phyloP scores from a whole-genome alignment of 1,140 invertebrate genomes.

The Drosophila sechellia region DNA sequence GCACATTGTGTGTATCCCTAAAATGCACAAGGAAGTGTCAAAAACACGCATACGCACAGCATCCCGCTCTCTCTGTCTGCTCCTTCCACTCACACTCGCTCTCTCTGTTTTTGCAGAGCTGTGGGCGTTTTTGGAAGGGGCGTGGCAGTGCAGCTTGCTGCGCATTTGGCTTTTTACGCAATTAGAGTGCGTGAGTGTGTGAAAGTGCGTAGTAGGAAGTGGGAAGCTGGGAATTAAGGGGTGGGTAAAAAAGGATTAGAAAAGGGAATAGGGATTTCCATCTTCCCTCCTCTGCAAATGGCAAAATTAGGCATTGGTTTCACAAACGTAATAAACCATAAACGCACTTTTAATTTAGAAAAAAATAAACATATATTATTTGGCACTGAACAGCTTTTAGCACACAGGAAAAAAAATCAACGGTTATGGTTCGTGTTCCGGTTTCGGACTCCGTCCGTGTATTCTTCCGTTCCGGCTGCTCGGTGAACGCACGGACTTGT shows the following conservation, averaged over 20 bases:
- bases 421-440: slow-evolving; percentile 23
- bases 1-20: slow-evolving; percentile 61
- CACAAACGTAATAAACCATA: background rate
- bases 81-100: background rate
- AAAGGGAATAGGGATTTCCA: background rate
- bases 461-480: slow-evolving; percentile 22
- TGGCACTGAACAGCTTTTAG: slow-evolving; percentile 2
- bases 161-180: slow-evolving; percentile 77
- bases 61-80: slow-evolving; percentile 14
- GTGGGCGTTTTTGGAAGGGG: slow-evolving; percentile 50
- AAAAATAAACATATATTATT: background rate
- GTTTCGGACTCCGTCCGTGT: slow-evolving; percentile 28
- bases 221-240: slow-evolving; percentile 7
- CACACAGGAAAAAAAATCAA: slow-evolving; percentile 2
- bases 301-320: background rate
- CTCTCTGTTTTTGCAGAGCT: slow-evolving; percentile 8
- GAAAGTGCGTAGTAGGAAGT: slow-evolving; percentile 53
- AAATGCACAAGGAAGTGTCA: slow-evolving; percentile 53
- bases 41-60: slow-evolving; percentile 50
- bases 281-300: no score
- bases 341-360: background rate
- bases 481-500: slow-evolving; percentile 34
- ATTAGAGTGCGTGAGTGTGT: slow-evolving; percentile 26
- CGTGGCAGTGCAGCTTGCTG: slow-evolving; percentile 78
- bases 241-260: background rate